phyloP scores from a whole-genome alignment of 2,888 invertebrate species.

The Sussaba pulchella region DNA sequence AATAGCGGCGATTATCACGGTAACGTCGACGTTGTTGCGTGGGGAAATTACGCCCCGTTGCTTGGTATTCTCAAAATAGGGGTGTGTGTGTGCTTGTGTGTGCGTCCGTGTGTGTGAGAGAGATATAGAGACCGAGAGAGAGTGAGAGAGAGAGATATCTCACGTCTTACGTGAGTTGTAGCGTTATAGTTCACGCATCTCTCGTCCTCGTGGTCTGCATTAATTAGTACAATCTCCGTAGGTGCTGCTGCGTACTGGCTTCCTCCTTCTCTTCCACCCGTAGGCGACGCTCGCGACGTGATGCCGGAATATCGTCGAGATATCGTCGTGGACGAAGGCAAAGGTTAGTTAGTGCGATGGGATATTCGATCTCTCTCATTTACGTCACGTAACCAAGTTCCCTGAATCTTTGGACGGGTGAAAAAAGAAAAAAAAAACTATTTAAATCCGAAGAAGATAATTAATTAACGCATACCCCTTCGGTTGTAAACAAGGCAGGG shows the following conservation, averaged over 20 bases:
- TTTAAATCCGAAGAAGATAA: too few species aligned
- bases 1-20: slow-evolving; percentile 78
- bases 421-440: too few species aligned
- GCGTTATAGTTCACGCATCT: slow-evolving; percentile 20
- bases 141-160: slow-evolving; percentile 16
- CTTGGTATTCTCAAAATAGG: slow-evolving; percentile 61
- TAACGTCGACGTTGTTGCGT: slow-evolving; percentile 75
- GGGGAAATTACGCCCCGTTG: slow-evolving; percentile 73
- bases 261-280: slow-evolving; percentile 20
- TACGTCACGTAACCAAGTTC: slow-evolving; percentile 49
- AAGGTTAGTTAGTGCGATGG: slow-evolving; percentile 38
- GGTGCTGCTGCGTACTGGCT: slow-evolving; percentile 70
- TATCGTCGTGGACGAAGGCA: slow-evolving; percentile 61
- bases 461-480: slow-evolving; percentile 30
- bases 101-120: too few species aligned
- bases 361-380: slow-evolving; percentile 15
- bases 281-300: slow-evolving; percentile 67
- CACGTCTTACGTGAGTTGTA: slow-evolving; percentile 24
- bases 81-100: too few species aligned
- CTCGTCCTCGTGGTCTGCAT: slow-evolving; percentile 72
- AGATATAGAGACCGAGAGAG: too few species aligned
- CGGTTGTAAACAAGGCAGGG: neutral
- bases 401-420: slow-evolving; percentile 51
- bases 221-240: slow-evolving; percentile 82
- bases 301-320: slow-evolving; percentile 52